Base-by-base conservation (phyloP, 2,113 vertebrate genomes). In the Onychostruthus taczanowskii region DNA sequence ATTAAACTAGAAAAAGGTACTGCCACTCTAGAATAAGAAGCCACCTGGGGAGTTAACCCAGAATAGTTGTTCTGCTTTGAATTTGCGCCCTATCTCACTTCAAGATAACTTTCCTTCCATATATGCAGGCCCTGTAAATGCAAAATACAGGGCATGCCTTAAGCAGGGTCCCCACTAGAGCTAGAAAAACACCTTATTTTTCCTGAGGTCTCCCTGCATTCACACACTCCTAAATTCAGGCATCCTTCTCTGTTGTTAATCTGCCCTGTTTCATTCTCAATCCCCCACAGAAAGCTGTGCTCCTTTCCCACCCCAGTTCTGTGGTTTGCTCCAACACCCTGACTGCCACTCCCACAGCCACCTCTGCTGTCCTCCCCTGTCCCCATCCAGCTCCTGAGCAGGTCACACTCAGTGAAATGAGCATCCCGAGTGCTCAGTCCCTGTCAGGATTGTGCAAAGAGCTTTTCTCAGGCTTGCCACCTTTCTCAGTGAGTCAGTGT, bases 11-110 rank as follows among this genome's bases (percentile, higher is more conserved):
- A 35, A 93, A 74, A 94, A 92, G 72, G n/a, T 41, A 87, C 22
- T 90, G 82, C 46, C 80, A 75, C 62, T 92, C 87, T 83, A 95
- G 93, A 94, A 88, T 64, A 90, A 90, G 94, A 46, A 87, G 37
- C 58, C 69, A 84, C 88, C 95, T 94, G 83, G 94, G 95, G 96
- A 96, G 88, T 94, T 95, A 96, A 96, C 95, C 95, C 86, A 96
- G 93, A 97, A 95, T n/a, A 93, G 80, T 80, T 56, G 92, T 61
- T 94, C 94, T 95, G 92, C 93, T 96, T 96, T 95, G 80, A 92
- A 78, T 93, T 95, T 0, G 2, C 27, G 11, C 86, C 92, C 66
- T 81, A 0, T 84, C 44, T 90, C 37, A 10, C 81, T 95, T 80
- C 84, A 87, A 7, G 89, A 90, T 83, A 85, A 95, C 78, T 95